Evolutionary conservation across 2,888 invertebrate species (phyloP).

Genomic region (Thysanoteuthis rhombus): DNA sequence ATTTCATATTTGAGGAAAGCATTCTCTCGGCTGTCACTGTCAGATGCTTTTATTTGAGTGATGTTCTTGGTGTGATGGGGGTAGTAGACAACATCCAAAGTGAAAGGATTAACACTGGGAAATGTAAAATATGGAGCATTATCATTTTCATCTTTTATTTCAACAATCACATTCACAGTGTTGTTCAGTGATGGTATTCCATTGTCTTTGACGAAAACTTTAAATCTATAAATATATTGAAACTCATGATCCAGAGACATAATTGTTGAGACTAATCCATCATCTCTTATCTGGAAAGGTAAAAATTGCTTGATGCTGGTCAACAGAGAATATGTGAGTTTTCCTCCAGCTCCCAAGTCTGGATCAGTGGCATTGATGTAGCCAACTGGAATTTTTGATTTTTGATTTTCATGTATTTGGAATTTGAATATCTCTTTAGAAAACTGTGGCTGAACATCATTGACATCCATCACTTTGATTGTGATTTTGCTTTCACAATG

Average conservation of each 20-base stretch:
- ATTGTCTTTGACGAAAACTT: neutral
- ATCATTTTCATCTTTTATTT: neutral
- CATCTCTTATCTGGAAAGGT: constrained; percentile 19
- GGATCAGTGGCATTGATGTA: constrained; percentile 24
- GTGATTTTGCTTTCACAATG: neutral
- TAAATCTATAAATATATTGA: constrained; percentile 12
- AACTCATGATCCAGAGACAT: neutral
- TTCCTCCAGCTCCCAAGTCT: constrained; percentile 19
- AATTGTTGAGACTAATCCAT: constrained; percentile 1
- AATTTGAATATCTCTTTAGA: constrained; percentile 16
- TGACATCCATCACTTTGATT: constrained; percentile 24
- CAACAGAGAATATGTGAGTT: constrained; percentile 12
- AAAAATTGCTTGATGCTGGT: neutral
- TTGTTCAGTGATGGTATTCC: neutral
- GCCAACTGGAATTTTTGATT: constrained; percentile 15
- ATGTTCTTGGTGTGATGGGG: neutral
- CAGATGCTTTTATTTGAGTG: neutral
- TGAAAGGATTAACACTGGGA: neutral
- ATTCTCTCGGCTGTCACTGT: neutral
- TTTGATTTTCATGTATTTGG: constrained; percentile 21
- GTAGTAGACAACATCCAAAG: constrained; percentile 12
- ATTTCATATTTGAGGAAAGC: neutral
- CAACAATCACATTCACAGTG: neutral
- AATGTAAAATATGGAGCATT: constrained; percentile 12
- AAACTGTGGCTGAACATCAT: constrained; percentile 22